Base-by-base conservation (phyloP, 2,113 vertebrate species). In the Pangasianodon gigas region DNA sequence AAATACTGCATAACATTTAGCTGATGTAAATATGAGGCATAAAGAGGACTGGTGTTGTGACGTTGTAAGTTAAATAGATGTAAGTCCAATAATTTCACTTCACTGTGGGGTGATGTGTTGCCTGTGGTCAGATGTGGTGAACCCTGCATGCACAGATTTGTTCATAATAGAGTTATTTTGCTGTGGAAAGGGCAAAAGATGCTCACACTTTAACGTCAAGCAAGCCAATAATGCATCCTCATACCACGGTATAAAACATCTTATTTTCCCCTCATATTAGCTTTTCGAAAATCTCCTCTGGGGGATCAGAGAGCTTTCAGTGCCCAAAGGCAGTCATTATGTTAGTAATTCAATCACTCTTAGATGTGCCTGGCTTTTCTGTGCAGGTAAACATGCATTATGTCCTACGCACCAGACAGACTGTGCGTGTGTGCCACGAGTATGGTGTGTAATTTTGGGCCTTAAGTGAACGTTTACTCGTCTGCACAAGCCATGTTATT, bases 321-420 rank as follows among this genome's bases (percentile, higher is more conserved):
- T 71, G 80, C 75, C 77, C 65, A 48, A 84, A 86, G 71, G 58
- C 71, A 83, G 65, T 88, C 46, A 74, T 87, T 91, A 86, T 83
- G 41, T 87, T 88, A 81, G 88, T 92, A 94, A 93, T 89, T 90
- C 93, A 93, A 93, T 94, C 90, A 89, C 83, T 89, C 90, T 94
- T 95, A 92, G 93, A 93, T 92, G 93, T 92, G 93, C 89, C 87
- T 93, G 94, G 86, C 91, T 92, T 92, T 60, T 88, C 86, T 79
- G 54, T 58, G 90, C 93, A 94, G 95, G 95, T 95, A 96, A 96
- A 94, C 93, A 93, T 86, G 92, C 94, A 96, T 96, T 96, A 96
- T 94, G 94, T 93, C 93, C 93, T 93, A 93, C 85, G 93, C 94
- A 92, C 94, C 94, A 96, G 96, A 96, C 95, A 95, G 95, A 93